phyloP scores from a whole-genome alignment of 1,140 invertebrate species.

The Coboldia fuscipes region DNA sequence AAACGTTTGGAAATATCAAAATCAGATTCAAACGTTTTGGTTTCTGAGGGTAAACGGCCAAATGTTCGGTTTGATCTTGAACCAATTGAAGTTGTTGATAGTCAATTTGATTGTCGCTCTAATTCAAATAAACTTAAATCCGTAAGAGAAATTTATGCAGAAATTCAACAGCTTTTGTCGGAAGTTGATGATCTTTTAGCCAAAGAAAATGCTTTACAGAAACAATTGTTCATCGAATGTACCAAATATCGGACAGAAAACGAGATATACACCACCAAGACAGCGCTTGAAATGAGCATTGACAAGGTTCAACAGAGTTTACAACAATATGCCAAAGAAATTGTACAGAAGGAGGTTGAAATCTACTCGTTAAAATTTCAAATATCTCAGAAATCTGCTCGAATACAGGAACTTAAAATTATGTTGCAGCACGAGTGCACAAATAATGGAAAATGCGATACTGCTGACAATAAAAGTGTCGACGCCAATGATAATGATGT shows the following conservation, averaged over 20 bases:
- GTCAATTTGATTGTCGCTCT: too few relatives aligned
- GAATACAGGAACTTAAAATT: too few relatives aligned
- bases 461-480: not conserved
- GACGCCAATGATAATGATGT: too few relatives aligned
- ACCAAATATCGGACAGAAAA: constrained; percentile 1
- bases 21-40: too few relatives aligned
- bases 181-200: not conserved
- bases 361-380: not conserved
- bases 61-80: too few relatives aligned
- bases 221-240: not conserved
- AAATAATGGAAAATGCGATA: not conserved
- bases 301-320: constrained; percentile 1
- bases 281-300: not conserved
- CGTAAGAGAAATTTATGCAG: too few relatives aligned
- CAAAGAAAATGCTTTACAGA: not conserved
- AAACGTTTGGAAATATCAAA: too few relatives aligned
- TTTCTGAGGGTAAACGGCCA: too few relatives aligned
- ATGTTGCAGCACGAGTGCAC: not conserved
- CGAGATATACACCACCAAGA: not conserved
- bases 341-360: constrained; percentile 1
- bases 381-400: constrained; percentile 1
- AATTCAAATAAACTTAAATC: too few relatives aligned
- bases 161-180: too few relatives aligned
- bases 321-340: not conserved
- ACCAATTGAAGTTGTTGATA: too few relatives aligned